phyloP scores from a whole-genome alignment of 2,797 vertebrate genomes.

The Periparus ater region DNA sequence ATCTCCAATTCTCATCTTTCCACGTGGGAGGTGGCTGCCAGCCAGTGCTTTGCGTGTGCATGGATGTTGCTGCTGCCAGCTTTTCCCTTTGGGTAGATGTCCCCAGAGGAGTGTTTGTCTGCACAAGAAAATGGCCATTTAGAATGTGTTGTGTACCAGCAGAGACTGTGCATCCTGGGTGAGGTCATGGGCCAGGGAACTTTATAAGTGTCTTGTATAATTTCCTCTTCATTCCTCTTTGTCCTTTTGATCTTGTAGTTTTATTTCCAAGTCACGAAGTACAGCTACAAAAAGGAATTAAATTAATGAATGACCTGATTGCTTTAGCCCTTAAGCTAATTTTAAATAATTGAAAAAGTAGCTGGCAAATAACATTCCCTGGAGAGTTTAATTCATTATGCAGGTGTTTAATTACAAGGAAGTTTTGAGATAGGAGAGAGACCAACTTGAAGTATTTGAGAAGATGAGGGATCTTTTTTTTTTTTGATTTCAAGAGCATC shows the following conservation, averaged over 20 bases:
- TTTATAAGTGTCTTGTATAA: neutral
- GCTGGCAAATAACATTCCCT: neutral
- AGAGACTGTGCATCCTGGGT: neutral
- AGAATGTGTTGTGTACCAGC: neutral
- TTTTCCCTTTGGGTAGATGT: neutral
- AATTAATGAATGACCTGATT: conserved; percentile 52
- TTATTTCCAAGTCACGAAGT: neutral
- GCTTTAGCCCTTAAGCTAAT: conserved; percentile 30
- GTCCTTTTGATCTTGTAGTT: conserved; percentile 28
- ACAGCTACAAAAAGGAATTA: neutral
- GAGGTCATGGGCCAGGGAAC: neutral
- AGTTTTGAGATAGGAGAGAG: neutral
- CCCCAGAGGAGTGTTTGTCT: neutral
- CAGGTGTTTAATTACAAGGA: conserved; percentile 22
- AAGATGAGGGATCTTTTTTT: neutral
- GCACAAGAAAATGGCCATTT: neutral
- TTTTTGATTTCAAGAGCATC: neutral
- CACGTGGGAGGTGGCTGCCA: neutral
- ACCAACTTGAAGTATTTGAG: neutral
- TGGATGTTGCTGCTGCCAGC: neutral
- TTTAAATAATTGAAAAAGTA: conserved; percentile 55
- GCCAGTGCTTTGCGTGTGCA: neutral
- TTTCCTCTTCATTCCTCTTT: conserved; percentile 16
- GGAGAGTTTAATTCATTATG: conserved; percentile 18
- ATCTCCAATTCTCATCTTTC: neutral